phyloP scores from a whole-genome alignment of 2,797 vertebrate genomes.

The Aythya fuligula region DNA sequence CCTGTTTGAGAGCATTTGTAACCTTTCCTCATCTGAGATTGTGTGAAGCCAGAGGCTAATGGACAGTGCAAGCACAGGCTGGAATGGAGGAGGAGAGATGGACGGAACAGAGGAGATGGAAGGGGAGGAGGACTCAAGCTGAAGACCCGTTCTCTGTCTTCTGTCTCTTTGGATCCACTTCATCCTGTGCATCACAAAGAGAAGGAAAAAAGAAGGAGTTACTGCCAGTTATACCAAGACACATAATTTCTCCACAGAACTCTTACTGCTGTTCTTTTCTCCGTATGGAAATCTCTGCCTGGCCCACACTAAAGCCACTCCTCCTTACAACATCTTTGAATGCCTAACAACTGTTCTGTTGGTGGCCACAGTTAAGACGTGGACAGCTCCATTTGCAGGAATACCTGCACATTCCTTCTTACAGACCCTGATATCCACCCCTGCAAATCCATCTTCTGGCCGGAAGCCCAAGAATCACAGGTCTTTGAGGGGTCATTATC shows the following conservation, averaged over 20 bases:
- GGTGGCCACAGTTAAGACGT: accelerated
- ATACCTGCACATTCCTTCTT: not conserved
- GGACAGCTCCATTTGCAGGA: not conserved
- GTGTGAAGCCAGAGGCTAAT: conserved; percentile 60
- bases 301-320: not conserved
- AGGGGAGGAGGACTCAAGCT: conserved; percentile 71
- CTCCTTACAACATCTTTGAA: not conserved
- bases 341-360: not conserved
- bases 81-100: conserved; percentile 56
- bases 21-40: conserved; percentile 60
- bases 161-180: conserved; percentile 84
- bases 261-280: not conserved
- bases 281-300: not conserved
- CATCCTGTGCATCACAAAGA: conserved; percentile 62
- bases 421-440: not conserved
- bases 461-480: not conserved
- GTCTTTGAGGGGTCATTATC: accelerated
- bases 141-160: conserved; percentile 83
- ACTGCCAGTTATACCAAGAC: not conserved
- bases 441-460: not conserved
- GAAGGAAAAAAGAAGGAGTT: not conserved
- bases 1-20: conserved; percentile 33
- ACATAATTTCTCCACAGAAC: not conserved
- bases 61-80: conserved; percentile 68
- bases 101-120: conserved; percentile 24